Base-by-base conservation (phyloP, 2,797 vertebrate genomes). In the Coreius guichenoti region DNA sequence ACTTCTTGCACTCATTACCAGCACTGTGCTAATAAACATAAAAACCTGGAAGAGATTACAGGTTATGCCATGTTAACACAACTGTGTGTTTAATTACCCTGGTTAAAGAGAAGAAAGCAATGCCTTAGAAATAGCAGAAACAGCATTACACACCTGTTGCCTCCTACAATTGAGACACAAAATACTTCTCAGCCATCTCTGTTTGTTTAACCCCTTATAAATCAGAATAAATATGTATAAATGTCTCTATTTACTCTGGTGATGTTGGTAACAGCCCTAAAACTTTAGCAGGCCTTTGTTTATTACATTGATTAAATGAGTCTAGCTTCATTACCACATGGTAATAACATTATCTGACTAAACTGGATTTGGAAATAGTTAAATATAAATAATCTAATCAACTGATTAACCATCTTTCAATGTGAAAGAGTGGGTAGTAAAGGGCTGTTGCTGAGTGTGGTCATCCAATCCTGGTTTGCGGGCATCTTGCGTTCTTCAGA, bases 1-100 rank as follows among this genome's bases (percentile, higher is more conserved):
- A 8, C 36, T 43, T 31, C 19, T 54, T n/a, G 39, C 7, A 11
- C 5, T 43, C 93, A 91, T 89, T 90, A 92, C n/a, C 81, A 91
- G 84, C 3, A 80, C 26, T 93, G 93, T 63, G 29, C 45, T 17
- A 36, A 36, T 36, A 69, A 69, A 39, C 13, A 54, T 29, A 39
- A 79, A 29, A 29, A 79, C 23, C n/a, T 13, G n/a, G 3, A 26
- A 39, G 21, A 43, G 39, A 8, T 43, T 43, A 43, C 17, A 21
- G 26, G 8, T 76, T 16, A 36, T 39, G 26, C 12, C 8, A 31
- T 8, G 19, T 33, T 23, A 6, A 51, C 47, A 17, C 2, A 16
- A 45, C 23, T 11, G 54, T 56, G 49, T 58, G 33, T 43, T 58
- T 76, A 39, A n/a, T 3, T 16, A 5, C 31, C n/a, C 61, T 43